Evolutionary conservation across 2,888 invertebrate genomes (phyloP).

Genomic region (Polia nebulosa): DNA sequence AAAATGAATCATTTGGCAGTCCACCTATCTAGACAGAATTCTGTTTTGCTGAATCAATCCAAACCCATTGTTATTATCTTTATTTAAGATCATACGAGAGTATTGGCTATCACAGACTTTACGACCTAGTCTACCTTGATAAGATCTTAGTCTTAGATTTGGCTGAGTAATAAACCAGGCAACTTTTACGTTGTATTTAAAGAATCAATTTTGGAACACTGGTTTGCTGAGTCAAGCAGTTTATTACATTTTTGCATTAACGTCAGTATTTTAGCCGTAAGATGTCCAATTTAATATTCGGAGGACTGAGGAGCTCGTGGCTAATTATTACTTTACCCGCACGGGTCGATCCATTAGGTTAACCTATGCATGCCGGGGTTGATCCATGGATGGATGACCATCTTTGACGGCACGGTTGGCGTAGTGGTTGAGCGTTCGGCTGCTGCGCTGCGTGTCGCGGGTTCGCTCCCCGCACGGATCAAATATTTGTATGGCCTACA

Average conservation of each 20-base stretch:
- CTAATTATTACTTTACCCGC: no score
- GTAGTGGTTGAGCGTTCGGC: no score
- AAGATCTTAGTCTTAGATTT: constrained; percentile 18
- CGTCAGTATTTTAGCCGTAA: neutral
- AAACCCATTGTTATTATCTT: constrained; percentile 37
- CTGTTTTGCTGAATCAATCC: constrained; percentile 33
- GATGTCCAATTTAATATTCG: no score
- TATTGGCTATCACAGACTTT: constrained; percentile 52
- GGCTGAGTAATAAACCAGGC: neutral
- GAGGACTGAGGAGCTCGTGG: no score
- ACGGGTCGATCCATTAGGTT: no score
- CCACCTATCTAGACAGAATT: constrained; percentile 12
- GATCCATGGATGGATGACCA: no score
- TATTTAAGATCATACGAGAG: constrained; percentile 44
- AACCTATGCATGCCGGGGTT: no score
- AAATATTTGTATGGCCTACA: no score
- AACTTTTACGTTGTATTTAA: neutral
- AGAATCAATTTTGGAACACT: no score
- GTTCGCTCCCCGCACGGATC: no score
- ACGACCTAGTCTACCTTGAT: constrained; percentile 47
- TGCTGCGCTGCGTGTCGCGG: no score
- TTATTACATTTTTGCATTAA: neutral
- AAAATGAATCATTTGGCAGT: constrained; percentile 30
- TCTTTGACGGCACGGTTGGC: no score
- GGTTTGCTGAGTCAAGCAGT: neutral